Percentiles rank a stretch among this genome's conserved stretches.
Conservation (phyloP, 37 sponge, comb jelly and placozoan species). For the Cliona cf. orientalis region DNA sequence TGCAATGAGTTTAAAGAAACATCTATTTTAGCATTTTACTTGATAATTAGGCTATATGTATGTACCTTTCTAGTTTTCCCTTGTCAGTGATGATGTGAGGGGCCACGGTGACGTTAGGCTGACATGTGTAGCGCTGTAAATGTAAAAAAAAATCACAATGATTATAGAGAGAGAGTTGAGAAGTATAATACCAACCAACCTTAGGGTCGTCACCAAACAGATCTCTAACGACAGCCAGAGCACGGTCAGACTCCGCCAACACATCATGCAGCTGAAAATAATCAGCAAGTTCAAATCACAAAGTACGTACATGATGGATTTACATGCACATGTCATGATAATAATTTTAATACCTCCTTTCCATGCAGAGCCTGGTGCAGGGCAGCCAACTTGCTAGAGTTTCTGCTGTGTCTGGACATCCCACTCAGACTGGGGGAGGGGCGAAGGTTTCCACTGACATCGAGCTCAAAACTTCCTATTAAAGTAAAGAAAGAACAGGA, state of each 20-base stretch:
- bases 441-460: slow-evolving; percentile 38
- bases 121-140: slow-evolving; percentile 51
- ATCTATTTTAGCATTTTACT: too few relatives aligned
- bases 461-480: not conserved
- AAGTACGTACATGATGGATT: not conserved
- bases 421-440: not conserved
- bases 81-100: too few relatives aligned
- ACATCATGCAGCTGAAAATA: slow-evolving; percentile 48
- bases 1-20: too few relatives aligned
- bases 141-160: not conserved
- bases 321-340: not conserved
- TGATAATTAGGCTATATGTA: too few relatives aligned
- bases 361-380: slow-evolving; percentile 17
- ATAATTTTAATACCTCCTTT: slow-evolving; percentile 11
- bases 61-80: too few relatives aligned
- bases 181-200: too few relatives aligned
- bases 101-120: slow-evolving; percentile 74
- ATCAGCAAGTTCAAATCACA: not conserved
- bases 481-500: not conserved
- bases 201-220: slow-evolving; percentile 75
- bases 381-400: not conserved
- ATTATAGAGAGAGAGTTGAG: not conserved
- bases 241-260: slow-evolving; percentile 52
- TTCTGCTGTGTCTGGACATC: not conserved
- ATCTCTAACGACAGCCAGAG: slow-evolving; percentile 52